These are phyloP conservation scores for Pseudochromis fuscus DNA, from an alignment of 2,797 vertebrate genomes.

Conservation along the genomic window DNA sequence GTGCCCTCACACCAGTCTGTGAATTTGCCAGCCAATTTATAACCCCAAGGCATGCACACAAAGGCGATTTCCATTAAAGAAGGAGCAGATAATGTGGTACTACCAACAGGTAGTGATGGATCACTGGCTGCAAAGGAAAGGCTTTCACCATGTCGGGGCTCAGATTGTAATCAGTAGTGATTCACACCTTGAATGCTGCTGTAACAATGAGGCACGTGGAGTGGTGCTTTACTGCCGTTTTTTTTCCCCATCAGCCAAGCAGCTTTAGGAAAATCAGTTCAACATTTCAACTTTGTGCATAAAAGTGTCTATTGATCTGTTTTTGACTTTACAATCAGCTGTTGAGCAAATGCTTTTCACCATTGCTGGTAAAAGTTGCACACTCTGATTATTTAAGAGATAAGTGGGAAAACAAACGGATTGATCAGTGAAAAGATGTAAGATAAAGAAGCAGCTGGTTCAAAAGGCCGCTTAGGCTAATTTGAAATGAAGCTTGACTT, in stretches of 20 bases:
- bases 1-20: constrained; percentile 38
- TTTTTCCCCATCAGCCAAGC: background rate
- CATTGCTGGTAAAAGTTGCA: background rate
- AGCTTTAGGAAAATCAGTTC: too few relatives aligned
- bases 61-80: constrained; percentile 32
- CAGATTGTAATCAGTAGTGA: constrained; percentile 14
- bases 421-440: constrained; percentile 1
- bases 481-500: background rate
- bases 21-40: constrained; percentile 51
- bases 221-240: background rate
- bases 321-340: constrained; percentile 15
- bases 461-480: constrained; percentile 3
- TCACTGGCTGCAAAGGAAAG: background rate
- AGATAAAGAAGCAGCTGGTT: background rate
- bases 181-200: constrained; percentile 5
- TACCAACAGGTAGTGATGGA: constrained; percentile 7
- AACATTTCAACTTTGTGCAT: background rate
- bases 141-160: background rate
- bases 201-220: constrained; percentile 2
- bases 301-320: background rate
- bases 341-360: constrained; percentile 14
- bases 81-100: background rate
- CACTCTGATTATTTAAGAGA: background rate
- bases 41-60: constrained; percentile 11
- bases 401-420: background rate